phyloP scores from a whole-genome alignment of 2,797 vertebrate genomes.

The Aulostomus chinensis region DNA sequence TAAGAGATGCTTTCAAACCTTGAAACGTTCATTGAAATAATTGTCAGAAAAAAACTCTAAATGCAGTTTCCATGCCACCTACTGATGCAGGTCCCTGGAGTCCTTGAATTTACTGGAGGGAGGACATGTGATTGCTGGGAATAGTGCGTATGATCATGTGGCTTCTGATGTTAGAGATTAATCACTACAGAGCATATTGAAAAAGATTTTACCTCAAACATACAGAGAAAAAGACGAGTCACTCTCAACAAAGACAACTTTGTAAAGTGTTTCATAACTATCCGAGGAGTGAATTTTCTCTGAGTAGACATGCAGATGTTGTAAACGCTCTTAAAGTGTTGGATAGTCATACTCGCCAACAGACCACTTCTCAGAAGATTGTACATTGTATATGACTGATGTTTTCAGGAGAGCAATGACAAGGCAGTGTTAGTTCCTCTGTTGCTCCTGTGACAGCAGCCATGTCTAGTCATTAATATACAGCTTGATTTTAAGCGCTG shows the following conservation, averaged over 20 bases:
- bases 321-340: too few species aligned
- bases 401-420: too few species aligned
- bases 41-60: not conserved
- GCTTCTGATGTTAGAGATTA: not conserved
- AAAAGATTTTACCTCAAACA: too few species aligned
- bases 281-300: too few species aligned
- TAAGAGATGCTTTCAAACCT: conserved; percentile 14
- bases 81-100: conserved; percentile 1
- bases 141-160: conserved; percentile 16
- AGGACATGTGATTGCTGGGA: conserved; percentile 31
- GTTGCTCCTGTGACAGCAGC: too few species aligned
- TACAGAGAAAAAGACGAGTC: not conserved
- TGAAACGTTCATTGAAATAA: conserved; percentile 18
- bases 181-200: not conserved
- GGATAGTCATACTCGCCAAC: too few species aligned
- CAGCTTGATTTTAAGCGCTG: too few species aligned
- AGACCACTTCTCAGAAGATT: too few species aligned
- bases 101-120: conserved; percentile 23
- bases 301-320: too few species aligned
- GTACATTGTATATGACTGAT: too few species aligned
- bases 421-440: too few species aligned
- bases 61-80: conserved; percentile 67
- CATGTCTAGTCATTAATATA: too few species aligned
- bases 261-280: not conserved
- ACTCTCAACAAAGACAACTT: not conserved